phyloP scores from a whole-genome alignment of 2,113 vertebrate genomes.

The Synchiropus splendidus region DNA sequence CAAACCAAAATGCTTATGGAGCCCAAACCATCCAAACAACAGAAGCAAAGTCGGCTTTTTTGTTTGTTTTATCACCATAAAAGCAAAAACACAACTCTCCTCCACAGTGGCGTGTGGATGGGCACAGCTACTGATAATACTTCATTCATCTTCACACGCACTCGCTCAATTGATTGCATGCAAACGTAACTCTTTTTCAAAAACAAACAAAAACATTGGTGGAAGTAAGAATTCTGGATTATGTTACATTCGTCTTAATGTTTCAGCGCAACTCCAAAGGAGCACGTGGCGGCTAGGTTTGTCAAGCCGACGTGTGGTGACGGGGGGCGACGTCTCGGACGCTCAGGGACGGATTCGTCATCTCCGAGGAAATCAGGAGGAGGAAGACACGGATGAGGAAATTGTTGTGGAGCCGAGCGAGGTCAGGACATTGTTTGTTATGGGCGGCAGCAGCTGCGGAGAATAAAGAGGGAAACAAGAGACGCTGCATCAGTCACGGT shows the following conservation, averaged over 20 bases:
- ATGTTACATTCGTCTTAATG: conserved; percentile 74
- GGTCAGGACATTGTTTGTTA: conserved; percentile 33
- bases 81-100: conserved; percentile 34
- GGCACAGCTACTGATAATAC: conserved; percentile 59
- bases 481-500: conserved; percentile 40
- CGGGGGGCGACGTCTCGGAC: conserved; percentile 18
- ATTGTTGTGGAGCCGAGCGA: conserved; percentile 18
- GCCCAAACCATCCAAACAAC: conserved; percentile 9
- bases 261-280: conserved; percentile 35
- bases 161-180: conserved; percentile 19
- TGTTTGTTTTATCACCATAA: conserved; percentile 15
- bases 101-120: conserved; percentile 44
- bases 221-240: conserved; percentile 57
- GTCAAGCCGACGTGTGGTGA: conserved; percentile 23
- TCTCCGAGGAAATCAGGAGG: conserved; percentile 39
- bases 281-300: conserved; percentile 23
- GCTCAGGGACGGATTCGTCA: conserved; percentile 23
- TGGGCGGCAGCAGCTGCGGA: conserved; percentile 51
- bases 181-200: conserved; percentile 50
- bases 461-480: conserved; percentile 7
- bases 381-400: conserved; percentile 46
- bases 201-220: conserved; percentile 49
- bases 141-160: conserved; percentile 57
- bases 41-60: conserved; percentile 13
- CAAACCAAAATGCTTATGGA: conserved; percentile 24